Base-by-base conservation (phyloP, 2,888 invertebrate species). In the Hoplodrina blanda region DNA sequence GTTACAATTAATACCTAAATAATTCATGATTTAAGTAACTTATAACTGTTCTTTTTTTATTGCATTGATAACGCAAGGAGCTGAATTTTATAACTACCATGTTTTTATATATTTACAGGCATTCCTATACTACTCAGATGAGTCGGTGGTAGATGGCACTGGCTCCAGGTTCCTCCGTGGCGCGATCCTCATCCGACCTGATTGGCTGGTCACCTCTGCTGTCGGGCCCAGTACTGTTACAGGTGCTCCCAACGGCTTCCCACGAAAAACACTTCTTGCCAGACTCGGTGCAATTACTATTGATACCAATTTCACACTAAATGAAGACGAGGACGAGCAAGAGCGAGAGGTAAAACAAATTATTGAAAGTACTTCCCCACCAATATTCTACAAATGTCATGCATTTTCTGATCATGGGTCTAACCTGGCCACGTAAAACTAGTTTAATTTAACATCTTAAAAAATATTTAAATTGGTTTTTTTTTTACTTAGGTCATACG, bases 261-360 rank as follows among this genome's bases (percentile, higher is more conserved):
- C 94, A 4, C 80, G 84, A 33, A 95, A 95, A 78, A 95, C 95
- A 0, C 83, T 96, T 17, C 64, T 95, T 56, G 96, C 95, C 0
- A 90, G 95, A 75, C 78, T 89, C n/a, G 95, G 96, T 6, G 92
- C 94, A 13, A 72, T 91, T 37, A 73, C 76, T 33, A 88, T 95
- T 56, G 95, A 95, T 72, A 5, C 79, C 7, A 92, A 91, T 41
- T 90, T 94, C 55, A 92, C 91, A 1, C 79, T 95, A 1, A 94
- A 93, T 76, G 95, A 95, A 81, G 95, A 95, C 64, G 95, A 96
- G 68, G 91, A 93, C 69, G 95, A 96, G 73, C 96, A 96, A 66
- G 95, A 96, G 73, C 87, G 92, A 62, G 95, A 96, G 91, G 96
- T 95, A 81, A 76, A 1, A 50, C 2, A 52, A 3, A 17, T 19